Evolutionary conservation across 2,888 invertebrate species (phyloP), one percentile per base, ranked within the genome.

Genomic region (Trichopoda pennipes): DNA sequence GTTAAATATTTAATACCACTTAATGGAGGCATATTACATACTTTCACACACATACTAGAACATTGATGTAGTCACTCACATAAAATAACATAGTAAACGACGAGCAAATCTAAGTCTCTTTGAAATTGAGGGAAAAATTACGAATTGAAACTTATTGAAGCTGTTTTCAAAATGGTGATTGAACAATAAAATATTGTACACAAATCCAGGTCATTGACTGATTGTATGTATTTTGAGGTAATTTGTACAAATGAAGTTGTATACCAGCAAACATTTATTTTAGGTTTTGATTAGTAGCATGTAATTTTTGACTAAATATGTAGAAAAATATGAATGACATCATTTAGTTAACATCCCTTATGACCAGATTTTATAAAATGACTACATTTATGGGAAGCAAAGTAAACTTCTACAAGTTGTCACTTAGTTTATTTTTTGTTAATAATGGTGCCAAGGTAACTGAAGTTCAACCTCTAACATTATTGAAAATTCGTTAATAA

Each of bases 131-230:
- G 75, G 60, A 73, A 82, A 80, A 75, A 75, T 28, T 75, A 79
- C 79, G 79, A 82, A 82, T 82, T 82, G 74, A 82, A 82, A 82
- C 70, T 79, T 82, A 82, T 79, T 79, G 74, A 75, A 82, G 82
- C 79, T 82, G 82, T 73, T 82, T 82, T 72, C 56, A 66, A 75
- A 82, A 82, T 82, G 82, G 79, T 82, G 82, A 82, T 82, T 82
- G 75, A 82, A 82, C 82, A 82, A 82, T 82, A 82, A 82, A 82
- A 79, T 79, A 72, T 82, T 79, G 79, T 79, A 79, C 72, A 82
- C 75, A 76, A 82, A 79, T 82, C 75, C 82, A 76, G 79, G 82
- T 82, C 82, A 82, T 79, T 82, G 82, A 68, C 79, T 82, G 68
- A 42, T 14, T 38, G 42, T 61, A 12, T 42, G 53, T 66, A 12